Conservation (phyloP, 2,888 invertebrate genomes). For the Coenonympha arcania region DNA sequence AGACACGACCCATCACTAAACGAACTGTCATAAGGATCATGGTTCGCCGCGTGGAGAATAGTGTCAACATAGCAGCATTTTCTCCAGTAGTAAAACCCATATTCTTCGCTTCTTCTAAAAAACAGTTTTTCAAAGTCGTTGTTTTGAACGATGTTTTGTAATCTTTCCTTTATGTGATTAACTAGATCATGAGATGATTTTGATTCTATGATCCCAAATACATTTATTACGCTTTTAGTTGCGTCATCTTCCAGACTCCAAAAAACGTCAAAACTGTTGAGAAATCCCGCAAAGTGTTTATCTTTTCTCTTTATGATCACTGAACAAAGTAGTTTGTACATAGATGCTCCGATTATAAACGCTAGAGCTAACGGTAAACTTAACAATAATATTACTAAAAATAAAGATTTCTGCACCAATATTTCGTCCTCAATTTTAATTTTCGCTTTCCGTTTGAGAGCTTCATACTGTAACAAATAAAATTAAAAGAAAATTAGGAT, state of each 20-base stretch:
- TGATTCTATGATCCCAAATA: conserved; percentile 60
- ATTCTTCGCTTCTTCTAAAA: conserved; percentile 53
- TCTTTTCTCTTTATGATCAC: conserved; percentile 42
- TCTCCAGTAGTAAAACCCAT: conserved; percentile 72
- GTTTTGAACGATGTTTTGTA: conserved; percentile 33
- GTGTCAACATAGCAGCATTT: conserved; percentile 47
- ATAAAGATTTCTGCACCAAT: conserved; percentile 17
- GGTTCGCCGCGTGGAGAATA: too few relatives aligned
- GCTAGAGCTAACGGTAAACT: conserved; percentile 34
- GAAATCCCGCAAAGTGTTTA: conserved; percentile 55
- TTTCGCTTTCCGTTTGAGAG: conserved; percentile 26
- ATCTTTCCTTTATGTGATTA: conserved; percentile 39
- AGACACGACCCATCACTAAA: too few relatives aligned
- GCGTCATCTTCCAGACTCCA: conserved; percentile 69
- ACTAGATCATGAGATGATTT: conserved; percentile 37
- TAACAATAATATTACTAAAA: conserved; percentile 33
- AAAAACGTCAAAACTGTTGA: conserved; percentile 70
- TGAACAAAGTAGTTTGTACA: conserved; percentile 43
- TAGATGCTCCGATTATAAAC: conserved; percentile 33
- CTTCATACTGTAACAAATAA: conserved; percentile 30
- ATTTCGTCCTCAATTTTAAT: conserved; percentile 20
- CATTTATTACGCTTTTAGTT: conserved; percentile 63
- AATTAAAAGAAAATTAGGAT: too few relatives aligned
- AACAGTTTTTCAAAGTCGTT: conserved; percentile 51
- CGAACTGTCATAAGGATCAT: too few relatives aligned